Evolutionary conservation across 2,113 vertebrate species (phyloP), one percentile per base, ranked within the genome.

Genomic region (Salvelinus sp.): DNA sequence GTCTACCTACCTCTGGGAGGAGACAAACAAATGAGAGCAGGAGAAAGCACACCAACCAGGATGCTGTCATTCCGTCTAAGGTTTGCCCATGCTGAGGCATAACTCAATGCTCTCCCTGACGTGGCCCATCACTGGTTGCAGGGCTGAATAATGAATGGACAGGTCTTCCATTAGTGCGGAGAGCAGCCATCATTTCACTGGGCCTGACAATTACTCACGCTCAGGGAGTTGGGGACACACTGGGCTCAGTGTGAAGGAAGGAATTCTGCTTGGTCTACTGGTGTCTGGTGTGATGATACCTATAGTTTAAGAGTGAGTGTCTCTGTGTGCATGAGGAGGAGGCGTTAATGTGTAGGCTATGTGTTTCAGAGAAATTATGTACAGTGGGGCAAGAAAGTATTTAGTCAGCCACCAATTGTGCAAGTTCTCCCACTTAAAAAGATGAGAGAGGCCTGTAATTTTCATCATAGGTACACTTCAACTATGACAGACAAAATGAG

Each of bases 101-200:
- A 89, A 90, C 87, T 91, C 91, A 88, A 89, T 65, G 76, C 77
- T 88, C 87, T 84, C 85, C 85, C 65, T 75, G 87, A 86, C 83
- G 76, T 80, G 82, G 75, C 89, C 82, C 79, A 81, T 84, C 88
- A 90, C 84, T 88, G 81, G 86, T 84, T 88, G 84, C 86, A 81
- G 85, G 83, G 81, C 89, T 91, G 87, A 92, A 92, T 92, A 92
- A 93, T 92, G 87, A 91, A 93, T 90, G 86, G 82, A 85, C 86
- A 74, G 81, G 84, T 81, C 86, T 85, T 89, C 90, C 89, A 91
- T 93, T 92, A 92, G 88, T 23, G 87, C 83, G 89, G 92, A 92
- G 88, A 91, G 92, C 89, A 78, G 60, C 80, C 76, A 88, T 92
- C 84, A 89, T 90, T 90, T 92, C 83, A 87, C 84, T 81, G 82